These are phyloP conservation scores for Mactromeris polynyma DNA, from an alignment of 2,888 invertebrate genomes.

Conservation along the genomic window DNA sequence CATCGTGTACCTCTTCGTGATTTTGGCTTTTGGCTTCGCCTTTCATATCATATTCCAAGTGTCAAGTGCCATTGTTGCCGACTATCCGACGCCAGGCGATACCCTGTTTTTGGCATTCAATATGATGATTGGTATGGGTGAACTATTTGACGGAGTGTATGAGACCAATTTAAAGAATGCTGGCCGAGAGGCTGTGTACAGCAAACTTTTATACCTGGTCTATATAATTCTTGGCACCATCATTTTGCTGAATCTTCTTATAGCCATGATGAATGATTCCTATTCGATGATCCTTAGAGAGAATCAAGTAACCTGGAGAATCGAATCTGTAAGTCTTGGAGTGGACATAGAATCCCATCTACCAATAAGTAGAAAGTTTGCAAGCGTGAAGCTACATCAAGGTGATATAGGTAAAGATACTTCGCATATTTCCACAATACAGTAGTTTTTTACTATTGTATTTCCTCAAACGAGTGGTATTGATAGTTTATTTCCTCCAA, in stretches of 20 bases:
- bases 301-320: conserved; percentile 83
- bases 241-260: conserved; percentile 82
- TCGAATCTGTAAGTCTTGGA: conserved; percentile 84
- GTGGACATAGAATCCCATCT: conserved; percentile 80
- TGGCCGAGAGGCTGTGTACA: conserved; percentile 71
- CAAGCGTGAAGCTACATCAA: conserved; percentile 51
- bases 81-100: conserved; percentile 75
- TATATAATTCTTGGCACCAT: conserved; percentile 84
- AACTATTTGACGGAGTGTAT: conserved; percentile 79
- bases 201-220: conserved; percentile 81
- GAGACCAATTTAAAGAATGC: conserved; percentile 70
- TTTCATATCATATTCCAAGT: conserved; percentile 83
- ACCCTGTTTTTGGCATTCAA: conserved; percentile 85
- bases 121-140: conserved; percentile 85
- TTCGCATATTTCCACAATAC: background rate
- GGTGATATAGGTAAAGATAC: conserved; percentile 49
- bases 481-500: background rate
- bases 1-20: conserved; percentile 84
- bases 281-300: conserved; percentile 78
- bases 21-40: conserved; percentile 85
- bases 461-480: background rate
- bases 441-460: background rate
- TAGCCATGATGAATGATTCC: conserved; percentile 85
- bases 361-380: conserved; percentile 59
- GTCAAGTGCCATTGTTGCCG: conserved; percentile 65